phyloP scores from a whole-genome alignment of 2,113 vertebrate species.

The Ammodytes dubius region DNA sequence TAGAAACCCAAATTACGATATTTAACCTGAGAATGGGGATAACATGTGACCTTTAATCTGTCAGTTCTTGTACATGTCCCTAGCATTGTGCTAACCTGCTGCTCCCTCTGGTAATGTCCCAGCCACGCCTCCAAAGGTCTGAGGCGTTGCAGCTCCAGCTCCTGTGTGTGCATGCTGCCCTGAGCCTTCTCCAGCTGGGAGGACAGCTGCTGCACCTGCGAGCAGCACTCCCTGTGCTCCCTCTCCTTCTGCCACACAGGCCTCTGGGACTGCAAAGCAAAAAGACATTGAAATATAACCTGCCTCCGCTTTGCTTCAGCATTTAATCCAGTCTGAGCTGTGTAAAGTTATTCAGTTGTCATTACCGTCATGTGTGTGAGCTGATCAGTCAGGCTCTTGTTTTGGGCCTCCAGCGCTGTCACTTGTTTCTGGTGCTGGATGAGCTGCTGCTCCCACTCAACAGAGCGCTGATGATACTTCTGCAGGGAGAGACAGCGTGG shows the following conservation, averaged over 20 bases:
- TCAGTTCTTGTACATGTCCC: too few relatives aligned
- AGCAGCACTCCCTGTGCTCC: slow-evolving; percentile 84
- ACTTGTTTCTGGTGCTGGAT: slow-evolving; percentile 90
- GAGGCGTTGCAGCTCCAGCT: slow-evolving; percentile 89
- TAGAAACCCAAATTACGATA: too few relatives aligned
- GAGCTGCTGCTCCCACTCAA: slow-evolving; percentile 93
- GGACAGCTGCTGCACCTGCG: slow-evolving; percentile 86
- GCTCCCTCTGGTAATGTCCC: slow-evolving; percentile 83
- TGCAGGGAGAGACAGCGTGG: slow-evolving; percentile 64
- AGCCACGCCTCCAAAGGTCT: slow-evolving; percentile 84
- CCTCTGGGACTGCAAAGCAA: slow-evolving; percentile 82
- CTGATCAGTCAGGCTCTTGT: slow-evolving; percentile 89
- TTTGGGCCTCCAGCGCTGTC: slow-evolving; percentile 89
- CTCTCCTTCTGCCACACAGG: slow-evolving; percentile 83
- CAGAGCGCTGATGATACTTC: slow-evolving; percentile 89
- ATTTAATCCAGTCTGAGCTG: background rate
- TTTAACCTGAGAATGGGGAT: background rate
- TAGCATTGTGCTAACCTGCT: slow-evolving; percentile 35
- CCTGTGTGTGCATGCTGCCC: slow-evolving; percentile 86
- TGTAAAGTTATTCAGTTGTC: background rate
- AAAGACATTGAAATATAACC: background rate
- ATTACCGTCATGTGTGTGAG: slow-evolving; percentile 89
- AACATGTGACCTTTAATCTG: background rate
- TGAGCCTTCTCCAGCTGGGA: slow-evolving; percentile 87
- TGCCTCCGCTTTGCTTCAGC: background rate